These are phyloP conservation scores for Noctua comes DNA, from an alignment of 2,888 invertebrate species.

Conservation along the genomic window DNA sequence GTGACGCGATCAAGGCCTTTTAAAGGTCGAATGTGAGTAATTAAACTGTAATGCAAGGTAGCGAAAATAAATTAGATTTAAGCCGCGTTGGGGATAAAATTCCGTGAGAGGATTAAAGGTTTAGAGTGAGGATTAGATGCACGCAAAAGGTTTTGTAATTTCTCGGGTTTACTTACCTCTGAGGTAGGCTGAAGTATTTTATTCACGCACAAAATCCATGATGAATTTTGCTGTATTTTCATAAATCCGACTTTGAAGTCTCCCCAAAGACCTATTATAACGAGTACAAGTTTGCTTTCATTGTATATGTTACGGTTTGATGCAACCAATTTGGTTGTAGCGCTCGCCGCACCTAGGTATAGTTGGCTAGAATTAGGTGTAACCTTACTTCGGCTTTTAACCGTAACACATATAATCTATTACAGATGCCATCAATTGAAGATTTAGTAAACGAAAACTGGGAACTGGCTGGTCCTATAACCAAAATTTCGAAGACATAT, in stretches of 20 bases:
- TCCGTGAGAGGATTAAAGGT: conserved; percentile 49
- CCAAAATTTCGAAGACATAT: neutral
- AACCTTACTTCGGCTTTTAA: too few species aligned
- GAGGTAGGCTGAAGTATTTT: neutral
- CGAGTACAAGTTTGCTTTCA: neutral
- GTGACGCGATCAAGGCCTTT: conserved; percentile 51
- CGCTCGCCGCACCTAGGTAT: too few species aligned
- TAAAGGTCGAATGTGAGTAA: conserved; percentile 61
- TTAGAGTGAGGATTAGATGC: conserved; percentile 14
- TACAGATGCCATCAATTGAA: neutral
- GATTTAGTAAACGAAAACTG: neutral
- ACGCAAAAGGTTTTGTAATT: conserved; percentile 47
- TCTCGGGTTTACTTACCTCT: conserved; percentile 5
- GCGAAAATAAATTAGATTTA: conserved; percentile 58
- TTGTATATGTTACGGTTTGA: too few species aligned
- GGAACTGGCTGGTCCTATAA: neutral
- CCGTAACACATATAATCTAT: too few species aligned
- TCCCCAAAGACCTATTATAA: neutral
- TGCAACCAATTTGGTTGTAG: too few species aligned
- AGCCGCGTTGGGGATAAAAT: conserved; percentile 46
- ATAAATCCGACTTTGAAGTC: neutral
- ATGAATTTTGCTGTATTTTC: neutral
- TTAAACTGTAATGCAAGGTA: conserved; percentile 47
- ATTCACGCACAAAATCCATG: neutral
- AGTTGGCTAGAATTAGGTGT: too few species aligned